phyloP scores from a whole-genome alignment of 1,140 invertebrate genomes.

The Antheraea pernyi region DNA sequence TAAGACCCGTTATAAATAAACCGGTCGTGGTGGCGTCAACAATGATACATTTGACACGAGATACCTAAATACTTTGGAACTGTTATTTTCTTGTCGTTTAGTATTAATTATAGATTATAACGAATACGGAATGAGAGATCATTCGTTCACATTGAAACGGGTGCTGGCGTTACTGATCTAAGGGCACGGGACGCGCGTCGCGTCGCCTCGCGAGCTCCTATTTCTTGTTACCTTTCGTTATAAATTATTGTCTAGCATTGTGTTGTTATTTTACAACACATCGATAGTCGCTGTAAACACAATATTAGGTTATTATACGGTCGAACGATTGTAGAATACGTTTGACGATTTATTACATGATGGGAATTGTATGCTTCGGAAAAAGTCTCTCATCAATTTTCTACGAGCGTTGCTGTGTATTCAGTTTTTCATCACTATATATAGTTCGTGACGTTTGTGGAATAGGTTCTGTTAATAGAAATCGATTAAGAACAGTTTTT shows the following conservation, averaged over 20 bases:
- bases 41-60: background rate
- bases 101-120: background rate
- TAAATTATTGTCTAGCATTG: background rate
- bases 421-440: background rate
- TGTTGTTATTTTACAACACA: background rate
- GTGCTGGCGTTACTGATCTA: background rate
- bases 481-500: background rate
- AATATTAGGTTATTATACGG: constrained; percentile 1
- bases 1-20: background rate
- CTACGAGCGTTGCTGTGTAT: background rate
- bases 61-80: background rate
- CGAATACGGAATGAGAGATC: background rate
- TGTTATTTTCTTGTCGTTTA: background rate
- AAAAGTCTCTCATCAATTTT: background rate
- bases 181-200: background rate
- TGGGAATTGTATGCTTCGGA: background rate
- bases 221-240: constrained; percentile 2
- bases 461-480: background rate
- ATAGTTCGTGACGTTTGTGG: background rate
- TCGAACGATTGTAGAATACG: background rate
- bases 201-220: background rate
- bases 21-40: background rate
- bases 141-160: background rate
- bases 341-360: background rate
- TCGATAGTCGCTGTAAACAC: background rate